Evolutionary conservation across 2,113 vertebrate species (phyloP).

Genomic region (Ornithorhynchus anatinus): DNA sequence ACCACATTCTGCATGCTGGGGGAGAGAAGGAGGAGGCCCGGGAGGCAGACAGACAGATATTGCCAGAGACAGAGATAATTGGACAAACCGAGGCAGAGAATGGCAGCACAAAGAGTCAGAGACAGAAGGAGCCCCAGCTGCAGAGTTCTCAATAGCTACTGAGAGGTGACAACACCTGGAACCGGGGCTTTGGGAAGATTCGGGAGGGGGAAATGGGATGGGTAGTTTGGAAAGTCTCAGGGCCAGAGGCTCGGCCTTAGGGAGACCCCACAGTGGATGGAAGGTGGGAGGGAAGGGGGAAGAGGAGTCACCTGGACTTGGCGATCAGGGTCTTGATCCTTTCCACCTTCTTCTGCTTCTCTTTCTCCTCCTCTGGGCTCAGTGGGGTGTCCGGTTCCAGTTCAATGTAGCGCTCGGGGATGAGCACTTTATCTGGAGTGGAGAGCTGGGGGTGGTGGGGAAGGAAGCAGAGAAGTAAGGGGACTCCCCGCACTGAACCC

Average conservation of each 20-base stretch:
- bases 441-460: conserved; percentile 71
- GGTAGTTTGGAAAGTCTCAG: no score
- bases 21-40: conserved; percentile 46
- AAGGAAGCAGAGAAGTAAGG: neutral
- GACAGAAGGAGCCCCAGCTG: no score
- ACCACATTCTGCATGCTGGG: conserved; percentile 92
- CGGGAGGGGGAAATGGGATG: no score
- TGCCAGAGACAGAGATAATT: neutral
- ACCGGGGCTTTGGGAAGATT: no score
- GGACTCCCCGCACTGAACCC: neutral
- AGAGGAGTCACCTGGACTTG: conserved; percentile 89
- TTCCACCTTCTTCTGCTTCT: conserved; percentile 96
- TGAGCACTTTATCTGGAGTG: conserved; percentile 86
- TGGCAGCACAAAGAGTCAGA: neutral
- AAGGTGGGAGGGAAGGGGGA: neutral
- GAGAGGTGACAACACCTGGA: no score
- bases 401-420: conserved; percentile 88
- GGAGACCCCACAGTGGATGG: neutral
- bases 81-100: neutral
- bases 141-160: no score
- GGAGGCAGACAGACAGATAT: neutral
- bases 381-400: conserved; percentile 80
- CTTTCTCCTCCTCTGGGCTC: conserved; percentile 90
- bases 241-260: neutral
- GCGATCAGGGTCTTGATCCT: conserved; percentile 96